Base-by-base conservation (phyloP, 2,113 vertebrate species). In the Gnathonemus longibarbis region DNA sequence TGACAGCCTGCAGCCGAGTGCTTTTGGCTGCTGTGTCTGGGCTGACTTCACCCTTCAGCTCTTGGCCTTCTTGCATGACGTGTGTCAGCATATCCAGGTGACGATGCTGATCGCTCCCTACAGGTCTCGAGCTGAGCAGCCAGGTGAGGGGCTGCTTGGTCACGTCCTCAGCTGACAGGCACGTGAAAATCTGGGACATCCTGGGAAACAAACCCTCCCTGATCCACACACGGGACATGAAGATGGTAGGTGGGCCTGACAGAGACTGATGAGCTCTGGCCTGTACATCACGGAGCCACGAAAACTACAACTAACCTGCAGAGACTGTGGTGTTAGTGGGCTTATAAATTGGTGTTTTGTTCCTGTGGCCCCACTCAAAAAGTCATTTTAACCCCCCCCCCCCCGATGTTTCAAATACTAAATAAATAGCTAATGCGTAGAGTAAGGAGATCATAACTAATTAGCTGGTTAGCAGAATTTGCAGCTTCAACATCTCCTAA, bases 131-230 rank as follows among this genome's bases (percentile, higher is more conserved):
- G 24, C 95, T 99, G 19, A 99, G 98, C 94, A 99, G 98, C 94
- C 98, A 99, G 86, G 93, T 99, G 58, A 98, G 96, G 93, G 98
- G 98, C 66, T 99, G 98, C 90, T 96, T 99, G 31, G 97, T 99
- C 90, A 99, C 98, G 0, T 96, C 97, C 0, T 99, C 98, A 27
- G 96, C 97, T 49, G 98, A 99, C 94, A 99, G 97, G 92, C 95
- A 96, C 0, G 97, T 99, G 84, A 99, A 99, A 93, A 96, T 99
- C 17, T 99, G 98, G 98, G 98, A 99, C 94, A 97, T 99, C 86
- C 87, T 99, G 31, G 96, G 97, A 88, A 95, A 98, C 92, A 98
- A 97, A 93, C 98, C 98, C 45, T 98, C 93, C 92, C 95, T 99
- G 83, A 89, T 99, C 88, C 98, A 99, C 92, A 97, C 98, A 24